Conservation (phyloP, 2,888 invertebrate genomes). For the Nebria salina region DNA sequence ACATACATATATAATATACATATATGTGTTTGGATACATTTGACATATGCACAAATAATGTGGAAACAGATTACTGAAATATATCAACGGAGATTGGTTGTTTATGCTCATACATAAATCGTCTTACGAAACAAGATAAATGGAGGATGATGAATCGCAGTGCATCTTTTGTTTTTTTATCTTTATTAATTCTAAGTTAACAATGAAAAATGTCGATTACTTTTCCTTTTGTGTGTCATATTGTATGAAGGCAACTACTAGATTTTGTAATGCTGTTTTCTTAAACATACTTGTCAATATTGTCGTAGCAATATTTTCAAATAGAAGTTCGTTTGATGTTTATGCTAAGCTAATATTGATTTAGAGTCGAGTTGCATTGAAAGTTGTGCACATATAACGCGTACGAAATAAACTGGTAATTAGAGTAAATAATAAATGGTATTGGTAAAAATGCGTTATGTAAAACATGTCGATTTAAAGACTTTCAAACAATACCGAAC, state of each 20-base stretch:
- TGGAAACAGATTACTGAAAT: not conserved
- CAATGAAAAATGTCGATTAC: not conserved
- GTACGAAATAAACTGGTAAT: not conserved
- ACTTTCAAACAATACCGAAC: too few relatives aligned
- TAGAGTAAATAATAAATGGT: not conserved
- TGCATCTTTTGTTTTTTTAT: not conserved
- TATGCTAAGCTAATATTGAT: not conserved
- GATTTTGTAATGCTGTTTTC: not conserved
- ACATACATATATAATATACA: not conserved
- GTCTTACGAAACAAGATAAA: not conserved
- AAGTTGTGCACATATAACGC: not conserved
- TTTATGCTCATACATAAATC: too few relatives aligned
- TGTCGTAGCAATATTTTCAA: not conserved
- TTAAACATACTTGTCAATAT: not conserved
- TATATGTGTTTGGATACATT: not conserved
- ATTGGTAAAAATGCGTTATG: not conserved
- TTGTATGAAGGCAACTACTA: not conserved
- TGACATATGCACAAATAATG: not conserved
- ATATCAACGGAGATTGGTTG: not conserved
- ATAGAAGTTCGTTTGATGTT: not conserved
- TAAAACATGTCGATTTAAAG: too few relatives aligned
- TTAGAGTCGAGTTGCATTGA: not conserved
- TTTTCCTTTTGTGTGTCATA: not conserved
- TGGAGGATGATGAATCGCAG: not conserved
- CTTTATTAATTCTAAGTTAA: not conserved